phyloP scores from a whole-genome alignment of 2,113 vertebrate genomes.

The Sphyrna mokarran region DNA sequence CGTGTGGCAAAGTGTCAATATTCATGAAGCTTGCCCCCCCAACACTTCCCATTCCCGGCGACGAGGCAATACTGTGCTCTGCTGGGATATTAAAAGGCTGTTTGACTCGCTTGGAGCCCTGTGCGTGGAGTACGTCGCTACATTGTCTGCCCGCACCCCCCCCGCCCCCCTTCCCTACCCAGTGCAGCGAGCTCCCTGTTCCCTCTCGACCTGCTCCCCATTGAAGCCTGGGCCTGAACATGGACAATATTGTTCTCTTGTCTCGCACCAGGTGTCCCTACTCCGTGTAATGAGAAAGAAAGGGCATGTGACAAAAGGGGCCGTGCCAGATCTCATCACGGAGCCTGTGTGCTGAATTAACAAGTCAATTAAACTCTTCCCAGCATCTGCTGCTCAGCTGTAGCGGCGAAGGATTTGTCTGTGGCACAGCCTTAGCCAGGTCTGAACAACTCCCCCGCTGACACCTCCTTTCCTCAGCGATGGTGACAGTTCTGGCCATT shows the following conservation, averaged over 20 bases:
- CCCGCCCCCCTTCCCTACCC: not conserved
- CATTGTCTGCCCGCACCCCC: not conserved
- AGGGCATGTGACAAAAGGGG: constrained; percentile 26
- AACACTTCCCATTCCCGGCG: not conserved
- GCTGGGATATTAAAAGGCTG: not conserved
- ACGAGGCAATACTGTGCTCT: not conserved
- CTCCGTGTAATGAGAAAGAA: not conserved
- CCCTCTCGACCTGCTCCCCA: not conserved
- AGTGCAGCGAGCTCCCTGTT: not conserved
- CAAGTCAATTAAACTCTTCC: constrained; percentile 33
- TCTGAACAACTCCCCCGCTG: not conserved
- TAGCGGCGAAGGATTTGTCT: not conserved
- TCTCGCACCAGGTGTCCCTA: not conserved
- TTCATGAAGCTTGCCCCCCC: not conserved
- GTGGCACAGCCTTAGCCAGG: not conserved
- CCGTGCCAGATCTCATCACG: constrained; percentile 17
- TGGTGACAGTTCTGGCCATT: not conserved
- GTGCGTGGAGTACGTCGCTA: too few relatives aligned
- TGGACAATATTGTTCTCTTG: not conserved
- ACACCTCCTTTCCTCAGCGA: not conserved
- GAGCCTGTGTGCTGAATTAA: constrained; percentile 5
- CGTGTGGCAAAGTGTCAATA: not conserved
- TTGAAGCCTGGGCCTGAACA: not conserved
- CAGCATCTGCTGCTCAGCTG: constrained; percentile 30
- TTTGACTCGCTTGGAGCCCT: not conserved